phyloP scores from a whole-genome alignment of 2,797 vertebrate species.

The Poeciliopsis paucimaculata region DNA sequence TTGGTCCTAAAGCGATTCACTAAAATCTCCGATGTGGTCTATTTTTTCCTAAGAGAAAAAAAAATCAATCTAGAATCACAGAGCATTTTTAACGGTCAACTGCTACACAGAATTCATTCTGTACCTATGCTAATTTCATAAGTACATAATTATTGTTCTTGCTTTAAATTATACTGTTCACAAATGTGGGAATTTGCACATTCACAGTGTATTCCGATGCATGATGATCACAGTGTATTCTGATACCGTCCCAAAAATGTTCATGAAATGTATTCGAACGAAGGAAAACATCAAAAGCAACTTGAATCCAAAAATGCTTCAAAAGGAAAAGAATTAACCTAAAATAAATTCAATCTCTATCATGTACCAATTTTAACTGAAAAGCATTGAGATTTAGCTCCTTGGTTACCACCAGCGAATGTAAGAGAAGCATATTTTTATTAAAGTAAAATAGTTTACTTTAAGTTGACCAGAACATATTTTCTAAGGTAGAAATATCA shows the following conservation, averaged over 20 bases:
- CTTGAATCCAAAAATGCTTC: not conserved
- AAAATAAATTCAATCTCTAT: not conserved
- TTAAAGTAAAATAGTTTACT: not conserved
- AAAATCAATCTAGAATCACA: not conserved
- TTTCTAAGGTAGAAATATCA: not conserved
- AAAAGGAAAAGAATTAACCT: not conserved
- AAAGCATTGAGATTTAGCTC: not conserved
- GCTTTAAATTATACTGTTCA: not conserved
- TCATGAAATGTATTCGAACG: not conserved
- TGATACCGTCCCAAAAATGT: not conserved
- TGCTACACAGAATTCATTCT: not conserved
- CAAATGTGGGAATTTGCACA: not conserved
- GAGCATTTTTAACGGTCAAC: not conserved
- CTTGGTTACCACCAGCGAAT: not conserved
- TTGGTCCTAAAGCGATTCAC: not conserved
- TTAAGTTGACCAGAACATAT: not conserved
- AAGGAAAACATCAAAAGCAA: not conserved
- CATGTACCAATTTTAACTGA: not conserved
- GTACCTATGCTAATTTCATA: not conserved
- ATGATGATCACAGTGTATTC: not conserved
- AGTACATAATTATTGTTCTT: not conserved
- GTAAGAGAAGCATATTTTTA: not conserved
- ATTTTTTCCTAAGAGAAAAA: not conserved
- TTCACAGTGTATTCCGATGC: not conserved
- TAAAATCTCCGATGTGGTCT: not conserved